Percentiles rank a stretch among this genome's conserved stretches.
phyloP scores from a whole-genome alignment of 2,113 vertebrate species.

The Sterrhoptilus dennistouni region DNA sequence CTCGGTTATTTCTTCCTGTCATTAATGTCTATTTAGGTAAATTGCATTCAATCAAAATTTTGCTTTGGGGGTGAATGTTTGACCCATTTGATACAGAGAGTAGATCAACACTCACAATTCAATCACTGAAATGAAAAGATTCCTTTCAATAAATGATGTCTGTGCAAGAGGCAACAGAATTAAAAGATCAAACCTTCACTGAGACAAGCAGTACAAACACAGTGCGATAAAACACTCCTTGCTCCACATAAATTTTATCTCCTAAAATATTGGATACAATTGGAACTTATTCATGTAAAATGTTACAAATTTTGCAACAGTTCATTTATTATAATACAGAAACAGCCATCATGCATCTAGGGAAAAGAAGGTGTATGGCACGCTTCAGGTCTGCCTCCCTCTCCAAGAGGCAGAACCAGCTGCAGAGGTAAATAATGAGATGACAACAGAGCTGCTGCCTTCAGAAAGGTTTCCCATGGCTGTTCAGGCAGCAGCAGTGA shows the following conservation, averaged over 20 bases:
- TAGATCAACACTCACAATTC: not conserved
- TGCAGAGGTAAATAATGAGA: not conserved
- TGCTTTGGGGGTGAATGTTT: not conserved
- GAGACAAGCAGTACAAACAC: not conserved
- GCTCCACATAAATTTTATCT: not conserved
- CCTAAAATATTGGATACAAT: not conserved
- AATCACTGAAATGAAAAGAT: not conserved
- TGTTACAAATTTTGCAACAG: not conserved
- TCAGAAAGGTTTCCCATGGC: rapidly evolving
- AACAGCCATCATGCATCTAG: not conserved
- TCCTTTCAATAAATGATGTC: rapidly evolving
- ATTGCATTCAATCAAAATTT: not conserved
- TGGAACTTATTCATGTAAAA: not conserved
- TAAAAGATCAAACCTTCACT: not conserved
- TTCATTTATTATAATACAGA: not conserved
- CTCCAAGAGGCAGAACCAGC: not conserved
- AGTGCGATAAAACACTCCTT: not conserved
- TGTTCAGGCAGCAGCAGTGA: not conserved
- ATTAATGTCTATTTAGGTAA: not conserved
- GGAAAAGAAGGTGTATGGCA: not conserved
- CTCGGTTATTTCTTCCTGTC: not conserved
- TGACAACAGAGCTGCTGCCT: not conserved
- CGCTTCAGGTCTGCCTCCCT: not conserved
- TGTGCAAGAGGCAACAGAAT: not conserved
- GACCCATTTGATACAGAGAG: not conserved